Conservation (phyloP, 1,140 invertebrate species). For the Tribolium madens region DNA sequence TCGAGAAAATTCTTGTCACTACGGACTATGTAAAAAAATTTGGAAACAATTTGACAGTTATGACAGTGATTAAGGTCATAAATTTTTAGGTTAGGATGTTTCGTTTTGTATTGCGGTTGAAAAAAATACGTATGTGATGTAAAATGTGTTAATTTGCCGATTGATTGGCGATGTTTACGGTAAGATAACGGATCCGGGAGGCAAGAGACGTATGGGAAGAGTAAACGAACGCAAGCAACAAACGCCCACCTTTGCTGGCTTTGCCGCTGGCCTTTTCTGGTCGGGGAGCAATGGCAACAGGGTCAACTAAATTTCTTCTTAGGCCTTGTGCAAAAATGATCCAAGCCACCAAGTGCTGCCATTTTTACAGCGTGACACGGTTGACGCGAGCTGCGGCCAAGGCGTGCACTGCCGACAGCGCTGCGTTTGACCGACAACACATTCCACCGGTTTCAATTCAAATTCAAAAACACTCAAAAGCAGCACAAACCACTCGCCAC, state of each 20-base stretch:
- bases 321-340: conserved; percentile 67
- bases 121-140: background rate
- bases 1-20: no score
- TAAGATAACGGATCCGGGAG: background rate
- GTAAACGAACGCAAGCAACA: conserved; percentile 24
- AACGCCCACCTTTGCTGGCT: conserved; percentile 65
- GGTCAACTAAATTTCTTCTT: conserved; percentile 71
- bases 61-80: conserved; percentile 11
- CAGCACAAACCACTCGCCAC: conserved; percentile 44
- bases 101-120: background rate
- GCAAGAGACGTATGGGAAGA: conserved; percentile 7
- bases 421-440: conserved; percentile 60
- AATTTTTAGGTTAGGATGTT: conserved; percentile 24
- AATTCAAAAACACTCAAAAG: conserved; percentile 48
- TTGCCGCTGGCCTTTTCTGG: conserved; percentile 63
- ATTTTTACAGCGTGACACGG: conserved; percentile 67
- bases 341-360: conserved; percentile 65
- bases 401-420: conserved; percentile 62
- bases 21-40: background rate
- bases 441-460: conserved; percentile 60
- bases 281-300: conserved; percentile 62
- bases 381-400: conserved; percentile 55
- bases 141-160: background rate
- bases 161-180: background rate
- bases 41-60: background rate